Conservation (phyloP, 2,888 invertebrate genomes). For the Margaritifera margaritifera region DNA sequence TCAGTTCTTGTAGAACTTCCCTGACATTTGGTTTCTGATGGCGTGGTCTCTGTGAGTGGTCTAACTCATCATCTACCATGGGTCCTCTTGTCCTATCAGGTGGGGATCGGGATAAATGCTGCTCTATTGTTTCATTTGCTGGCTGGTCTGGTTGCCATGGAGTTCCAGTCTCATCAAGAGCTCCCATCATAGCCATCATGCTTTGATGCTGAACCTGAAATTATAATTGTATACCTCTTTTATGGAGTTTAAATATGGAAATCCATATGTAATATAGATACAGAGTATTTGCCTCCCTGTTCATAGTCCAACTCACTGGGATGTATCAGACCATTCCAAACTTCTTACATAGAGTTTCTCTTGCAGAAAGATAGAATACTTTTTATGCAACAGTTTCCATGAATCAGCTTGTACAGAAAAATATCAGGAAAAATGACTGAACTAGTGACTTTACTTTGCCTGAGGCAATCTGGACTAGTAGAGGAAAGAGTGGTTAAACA, state of each 20-base stretch:
- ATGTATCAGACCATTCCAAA: background rate
- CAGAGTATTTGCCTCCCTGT: background rate
- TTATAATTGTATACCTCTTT: background rate
- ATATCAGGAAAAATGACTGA: too few relatives aligned
- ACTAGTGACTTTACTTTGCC: too few relatives aligned
- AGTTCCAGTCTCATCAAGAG: constrained; percentile 42
- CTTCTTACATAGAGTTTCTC: background rate
- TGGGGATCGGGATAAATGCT: constrained; percentile 7
- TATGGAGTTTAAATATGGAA: background rate
- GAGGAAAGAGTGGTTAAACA: background rate
- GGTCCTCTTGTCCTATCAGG: constrained; percentile 8
- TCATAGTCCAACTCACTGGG: background rate
- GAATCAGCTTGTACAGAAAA: too few relatives aligned
- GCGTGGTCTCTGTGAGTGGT: constrained; percentile 7
- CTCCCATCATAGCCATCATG: constrained; percentile 67
- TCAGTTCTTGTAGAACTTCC: constrained; percentile 50
- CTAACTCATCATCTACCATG: background rate
- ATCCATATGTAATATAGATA: background rate
- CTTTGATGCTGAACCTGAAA: constrained; percentile 65
- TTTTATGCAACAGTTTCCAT: too few relatives aligned
- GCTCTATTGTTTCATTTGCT: constrained; percentile 16
- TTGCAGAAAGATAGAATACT: too few relatives aligned
- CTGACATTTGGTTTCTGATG: constrained; percentile 30
- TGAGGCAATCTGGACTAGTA: too few relatives aligned
- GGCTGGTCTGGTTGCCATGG: constrained; percentile 11